Evolutionary conservation across 2,113 vertebrate species (phyloP).

Genomic region (Picathartes gymnocephalus): DNA sequence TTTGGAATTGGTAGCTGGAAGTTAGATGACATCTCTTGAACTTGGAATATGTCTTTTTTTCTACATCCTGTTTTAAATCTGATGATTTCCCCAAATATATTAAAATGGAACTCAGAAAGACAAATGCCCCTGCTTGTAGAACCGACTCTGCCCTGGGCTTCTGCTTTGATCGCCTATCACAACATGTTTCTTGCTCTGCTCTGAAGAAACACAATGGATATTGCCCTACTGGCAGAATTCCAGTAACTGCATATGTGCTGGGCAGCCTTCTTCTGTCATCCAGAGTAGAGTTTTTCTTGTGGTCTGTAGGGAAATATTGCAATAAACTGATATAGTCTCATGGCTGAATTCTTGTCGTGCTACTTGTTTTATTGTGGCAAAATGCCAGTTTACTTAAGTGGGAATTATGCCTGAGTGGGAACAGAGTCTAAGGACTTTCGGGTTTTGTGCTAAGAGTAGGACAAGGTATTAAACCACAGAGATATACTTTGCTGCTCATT

Average conservation of each 20-base stretch:
- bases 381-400: constrained; percentile 19
- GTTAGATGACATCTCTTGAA: background rate
- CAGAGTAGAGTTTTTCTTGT: constrained; percentile 25
- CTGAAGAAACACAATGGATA: constrained; percentile 4
- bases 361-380: constrained; percentile 43
- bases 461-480: constrained; percentile 2
- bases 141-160: background rate
- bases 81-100: background rate
- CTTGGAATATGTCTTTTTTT: background rate
- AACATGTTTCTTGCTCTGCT: background rate
- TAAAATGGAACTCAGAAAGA: background rate
- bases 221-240: constrained; percentile 20
- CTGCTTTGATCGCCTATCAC: background rate
- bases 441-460: background rate
- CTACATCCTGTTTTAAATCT: background rate
- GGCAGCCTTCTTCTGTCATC: constrained; percentile 18
- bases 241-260: constrained; percentile 23
- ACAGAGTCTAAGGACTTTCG: background rate
- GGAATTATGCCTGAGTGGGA: background rate
- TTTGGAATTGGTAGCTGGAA: background rate
- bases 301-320: constrained; percentile 34
- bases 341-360: background rate
- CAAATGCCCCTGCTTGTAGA: background rate
- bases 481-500: constrained; percentile 49
- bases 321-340: constrained; percentile 40